phyloP scores from a whole-genome alignment of 2,113 vertebrate species.

The Pterophyllum scalare region DNA sequence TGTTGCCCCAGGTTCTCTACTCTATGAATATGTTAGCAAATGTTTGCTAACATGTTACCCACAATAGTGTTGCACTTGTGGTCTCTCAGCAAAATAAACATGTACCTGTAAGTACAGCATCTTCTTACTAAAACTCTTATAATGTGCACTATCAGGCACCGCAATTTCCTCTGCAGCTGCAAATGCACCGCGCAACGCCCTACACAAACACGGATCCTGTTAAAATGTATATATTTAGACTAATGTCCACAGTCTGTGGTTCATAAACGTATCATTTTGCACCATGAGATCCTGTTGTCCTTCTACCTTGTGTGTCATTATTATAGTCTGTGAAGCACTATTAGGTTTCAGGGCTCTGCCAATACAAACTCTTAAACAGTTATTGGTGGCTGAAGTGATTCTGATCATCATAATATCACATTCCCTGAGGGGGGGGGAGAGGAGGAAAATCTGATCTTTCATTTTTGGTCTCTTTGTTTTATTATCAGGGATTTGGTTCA shows the following conservation, averaged over 20 bases:
- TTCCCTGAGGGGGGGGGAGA: slow-evolving; percentile 21
- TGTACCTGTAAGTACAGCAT: not conserved
- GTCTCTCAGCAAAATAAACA: not conserved
- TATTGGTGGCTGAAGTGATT: slow-evolving; percentile 43
- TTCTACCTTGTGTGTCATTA: slow-evolving; percentile 33
- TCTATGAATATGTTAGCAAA: not conserved
- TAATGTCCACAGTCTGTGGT: slow-evolving; percentile 18
- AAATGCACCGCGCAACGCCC: not conserved
- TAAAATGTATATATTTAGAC: slow-evolving; percentile 25
- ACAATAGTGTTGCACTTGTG: not conserved
- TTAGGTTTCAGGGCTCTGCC: slow-evolving; percentile 48
- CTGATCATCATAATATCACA: slow-evolving; percentile 50
- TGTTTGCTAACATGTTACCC: not conserved
- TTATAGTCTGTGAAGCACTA: slow-evolving; percentile 31
- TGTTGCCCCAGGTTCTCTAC: not conserved
- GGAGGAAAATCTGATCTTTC: slow-evolving; percentile 43
- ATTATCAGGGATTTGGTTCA: slow-evolving; percentile 39
- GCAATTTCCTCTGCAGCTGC: slow-evolving; percentile 28
- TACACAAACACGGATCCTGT: slow-evolving; percentile 15
- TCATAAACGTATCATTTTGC: slow-evolving; percentile 20
- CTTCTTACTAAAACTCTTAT: not conserved
- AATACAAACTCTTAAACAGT: slow-evolving; percentile 56
- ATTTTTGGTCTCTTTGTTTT: slow-evolving; percentile 48
- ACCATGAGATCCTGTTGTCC: slow-evolving; percentile 42
- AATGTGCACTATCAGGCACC: slow-evolving; percentile 5